These are phyloP conservation scores for Gryllus longicercus DNA, from an alignment of 2,888 invertebrate genomes.

Conservation along the genomic window DNA sequence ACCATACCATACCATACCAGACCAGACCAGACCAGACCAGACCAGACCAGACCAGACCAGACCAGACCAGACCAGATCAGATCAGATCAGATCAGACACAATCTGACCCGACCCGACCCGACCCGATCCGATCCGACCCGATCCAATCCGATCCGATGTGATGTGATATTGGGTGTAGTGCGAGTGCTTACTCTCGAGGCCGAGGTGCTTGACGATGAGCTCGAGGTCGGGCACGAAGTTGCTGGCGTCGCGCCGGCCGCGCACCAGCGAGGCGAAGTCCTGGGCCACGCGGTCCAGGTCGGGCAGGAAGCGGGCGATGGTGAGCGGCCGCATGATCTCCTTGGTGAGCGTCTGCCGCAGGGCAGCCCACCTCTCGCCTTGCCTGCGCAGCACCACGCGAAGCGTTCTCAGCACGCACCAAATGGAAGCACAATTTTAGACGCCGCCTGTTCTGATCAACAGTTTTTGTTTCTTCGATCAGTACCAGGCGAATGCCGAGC, in stretches of 20 bases:
- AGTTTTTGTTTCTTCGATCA: too few species aligned
- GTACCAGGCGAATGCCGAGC: too few species aligned
- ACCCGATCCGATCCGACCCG: neutral
- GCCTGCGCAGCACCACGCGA: conserved; percentile 49
- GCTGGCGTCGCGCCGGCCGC: conserved; percentile 52
- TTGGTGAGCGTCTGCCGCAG: conserved; percentile 69
- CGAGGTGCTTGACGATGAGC: conserved; percentile 71
- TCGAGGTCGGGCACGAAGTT: conserved; percentile 62
- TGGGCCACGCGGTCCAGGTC: conserved; percentile 71
- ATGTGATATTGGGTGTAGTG: conserved; percentile 34
- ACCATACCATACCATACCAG: too few species aligned
- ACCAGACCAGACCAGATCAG: neutral
- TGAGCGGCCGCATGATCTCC: conserved; percentile 70
- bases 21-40: too few species aligned
- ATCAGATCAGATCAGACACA: too few species aligned
- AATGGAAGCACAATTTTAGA: too few species aligned
- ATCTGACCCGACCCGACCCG: neutral
- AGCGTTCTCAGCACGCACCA: too few species aligned
- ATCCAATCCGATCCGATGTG: conserved; percentile 31
- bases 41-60: too few species aligned
- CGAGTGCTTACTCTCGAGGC: conserved; percentile 67
- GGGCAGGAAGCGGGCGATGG: conserved; percentile 70
- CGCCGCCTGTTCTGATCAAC: too few species aligned
- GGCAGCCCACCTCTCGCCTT: conserved; percentile 74
- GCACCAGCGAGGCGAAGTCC: conserved; percentile 69